Conservation (phyloP, 2,797 vertebrate species). For the Neosilurus hyrtlii region DNA sequence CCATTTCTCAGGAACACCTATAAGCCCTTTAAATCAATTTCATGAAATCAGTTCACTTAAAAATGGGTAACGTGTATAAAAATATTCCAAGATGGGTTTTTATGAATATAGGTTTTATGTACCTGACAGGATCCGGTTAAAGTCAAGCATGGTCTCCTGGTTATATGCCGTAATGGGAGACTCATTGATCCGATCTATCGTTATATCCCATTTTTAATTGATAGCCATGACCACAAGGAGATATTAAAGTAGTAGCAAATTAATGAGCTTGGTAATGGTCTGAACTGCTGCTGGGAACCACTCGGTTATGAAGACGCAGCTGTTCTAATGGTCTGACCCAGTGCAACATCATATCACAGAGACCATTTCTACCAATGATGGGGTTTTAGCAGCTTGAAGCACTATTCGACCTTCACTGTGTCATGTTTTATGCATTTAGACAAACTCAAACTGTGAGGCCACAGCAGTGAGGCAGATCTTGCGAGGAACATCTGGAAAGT, state of each 20-base stretch:
- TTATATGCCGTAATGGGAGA: slow-evolving; percentile 41
- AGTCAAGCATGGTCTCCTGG: slow-evolving; percentile 25
- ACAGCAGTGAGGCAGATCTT: slow-evolving; percentile 31
- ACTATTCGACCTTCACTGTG: slow-evolving; percentile 49
- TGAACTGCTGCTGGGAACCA: slow-evolving; percentile 45
- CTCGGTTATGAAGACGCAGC: slow-evolving; percentile 50
- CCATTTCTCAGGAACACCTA: slow-evolving; percentile 27
- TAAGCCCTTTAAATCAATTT: slow-evolving; percentile 41
- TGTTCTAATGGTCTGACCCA: slow-evolving; percentile 48
- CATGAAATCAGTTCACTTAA: slow-evolving; percentile 14
- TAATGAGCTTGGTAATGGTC: slow-evolving; percentile 53
- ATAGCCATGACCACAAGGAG: slow-evolving; percentile 39
- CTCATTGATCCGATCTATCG: slow-evolving; percentile 50
- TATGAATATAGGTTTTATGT: slow-evolving; percentile 46
- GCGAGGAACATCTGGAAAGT: slow-evolving; percentile 43
- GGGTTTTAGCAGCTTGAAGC: slow-evolving; percentile 40
- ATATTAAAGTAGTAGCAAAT: slow-evolving; percentile 55
- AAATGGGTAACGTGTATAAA: slow-evolving; percentile 22
- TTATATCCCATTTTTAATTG: slow-evolving; percentile 53
- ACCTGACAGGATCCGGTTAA: slow-evolving; percentile 27
- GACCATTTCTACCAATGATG: slow-evolving; percentile 38
- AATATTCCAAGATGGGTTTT: slow-evolving; percentile 26
- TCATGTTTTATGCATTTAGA: slow-evolving; percentile 50
- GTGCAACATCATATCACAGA: slow-evolving; percentile 15
- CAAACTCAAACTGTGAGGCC: slow-evolving; percentile 41